phyloP scores from a whole-genome alignment of 2,888 invertebrate genomes.

The Chrysodeixis includens region DNA sequence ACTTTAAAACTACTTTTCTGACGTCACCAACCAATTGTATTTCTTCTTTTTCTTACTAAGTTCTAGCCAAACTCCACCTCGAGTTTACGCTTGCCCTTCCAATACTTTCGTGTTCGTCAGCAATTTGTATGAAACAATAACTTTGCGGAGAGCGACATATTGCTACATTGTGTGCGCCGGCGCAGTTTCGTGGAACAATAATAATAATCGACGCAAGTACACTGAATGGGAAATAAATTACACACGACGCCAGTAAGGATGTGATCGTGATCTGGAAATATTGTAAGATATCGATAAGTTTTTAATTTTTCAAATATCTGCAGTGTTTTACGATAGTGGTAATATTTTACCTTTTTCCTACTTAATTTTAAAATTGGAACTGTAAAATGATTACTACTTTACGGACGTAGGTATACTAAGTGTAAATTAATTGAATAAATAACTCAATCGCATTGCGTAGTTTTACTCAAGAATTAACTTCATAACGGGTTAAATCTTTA shows the following conservation, averaged over 20 bases:
- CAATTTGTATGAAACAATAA: conserved; percentile 49
- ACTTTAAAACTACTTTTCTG: too few relatives aligned
- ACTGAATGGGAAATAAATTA: conserved; percentile 87
- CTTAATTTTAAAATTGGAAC: too few relatives aligned
- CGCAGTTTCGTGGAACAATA: conserved; percentile 80
- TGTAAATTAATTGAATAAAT: too few relatives aligned
- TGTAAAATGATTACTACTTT: too few relatives aligned
- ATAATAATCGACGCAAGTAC: conserved; percentile 82
- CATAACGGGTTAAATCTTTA: too few relatives aligned
- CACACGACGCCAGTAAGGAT: conserved; percentile 67
- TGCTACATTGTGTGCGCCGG: conserved; percentile 61
- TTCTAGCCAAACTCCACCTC: not conserved
- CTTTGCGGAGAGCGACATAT: conserved; percentile 43
- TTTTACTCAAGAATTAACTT: too few relatives aligned
- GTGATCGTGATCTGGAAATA: conserved; percentile 6
- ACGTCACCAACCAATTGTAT: not conserved
- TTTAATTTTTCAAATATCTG: too few relatives aligned
- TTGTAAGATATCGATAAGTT: conserved; percentile 32
- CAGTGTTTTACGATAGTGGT: too few relatives aligned
- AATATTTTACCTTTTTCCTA: too few relatives aligned
- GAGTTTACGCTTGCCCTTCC: not conserved
- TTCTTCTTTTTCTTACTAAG: not conserved
- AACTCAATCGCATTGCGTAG: too few relatives aligned
- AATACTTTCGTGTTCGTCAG: conserved; percentile 13
- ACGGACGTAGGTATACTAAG: too few relatives aligned